These are phyloP conservation scores for Berghia stephanieae DNA, from an alignment of 1,140 invertebrate species.

Conservation along the genomic window DNA sequence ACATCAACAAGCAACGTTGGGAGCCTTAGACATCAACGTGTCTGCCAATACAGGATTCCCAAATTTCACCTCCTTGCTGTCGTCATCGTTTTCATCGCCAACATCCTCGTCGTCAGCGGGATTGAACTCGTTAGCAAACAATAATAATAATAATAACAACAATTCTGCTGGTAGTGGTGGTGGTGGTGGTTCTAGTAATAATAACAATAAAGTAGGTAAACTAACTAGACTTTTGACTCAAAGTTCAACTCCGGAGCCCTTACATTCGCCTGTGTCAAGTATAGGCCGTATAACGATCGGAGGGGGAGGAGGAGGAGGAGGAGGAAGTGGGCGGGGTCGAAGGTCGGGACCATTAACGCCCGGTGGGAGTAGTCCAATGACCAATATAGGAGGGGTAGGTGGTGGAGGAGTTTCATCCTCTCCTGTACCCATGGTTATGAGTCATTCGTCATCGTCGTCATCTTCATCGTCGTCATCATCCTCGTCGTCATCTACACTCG, in stretches of 20 bases:
- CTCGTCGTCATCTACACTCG: conserved; percentile 36
- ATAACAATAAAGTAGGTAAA: conserved; percentile 41
- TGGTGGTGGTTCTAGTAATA: not conserved
- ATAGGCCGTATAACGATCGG: not conserved
- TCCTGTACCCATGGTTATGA: no score
- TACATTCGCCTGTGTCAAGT: not conserved
- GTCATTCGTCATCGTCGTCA: no score
- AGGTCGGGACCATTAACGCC: no score
- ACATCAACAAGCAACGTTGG: no score
- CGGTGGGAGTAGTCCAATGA: no score
- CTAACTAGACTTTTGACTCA: conserved; percentile 52
- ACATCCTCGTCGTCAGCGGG: not conserved
- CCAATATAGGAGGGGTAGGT: no score
- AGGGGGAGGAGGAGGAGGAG: no score
- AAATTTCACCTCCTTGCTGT: conserved; percentile 11
- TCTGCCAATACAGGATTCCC: no score
- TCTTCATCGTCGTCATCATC: no score
- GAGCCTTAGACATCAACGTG: conserved; percentile 21
- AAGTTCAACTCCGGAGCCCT: conserved; percentile 25
- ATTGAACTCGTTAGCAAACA: conserved; percentile 25
- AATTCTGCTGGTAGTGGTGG: not conserved
- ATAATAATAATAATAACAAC: conserved; percentile 18
- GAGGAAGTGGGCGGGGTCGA: no score
- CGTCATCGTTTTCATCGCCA: conserved; percentile 5
- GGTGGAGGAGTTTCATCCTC: no score